Evolutionary conservation across 2,888 invertebrate genomes (phyloP).

Genomic region (Dryococelus australis): DNA sequence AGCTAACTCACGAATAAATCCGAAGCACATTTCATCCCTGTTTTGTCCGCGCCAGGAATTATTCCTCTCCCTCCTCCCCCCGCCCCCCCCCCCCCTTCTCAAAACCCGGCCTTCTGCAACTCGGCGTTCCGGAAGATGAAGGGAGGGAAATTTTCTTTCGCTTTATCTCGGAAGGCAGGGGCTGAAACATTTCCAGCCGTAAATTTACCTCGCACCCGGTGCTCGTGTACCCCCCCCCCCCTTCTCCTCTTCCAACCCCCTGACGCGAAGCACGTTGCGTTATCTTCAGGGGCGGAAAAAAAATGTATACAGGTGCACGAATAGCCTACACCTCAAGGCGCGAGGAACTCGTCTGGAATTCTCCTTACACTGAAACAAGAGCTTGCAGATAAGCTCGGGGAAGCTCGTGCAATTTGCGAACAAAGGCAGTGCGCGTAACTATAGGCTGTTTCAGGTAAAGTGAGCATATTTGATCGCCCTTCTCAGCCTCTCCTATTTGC

Average conservation of each 20-base stretch:
- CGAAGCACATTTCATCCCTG: constrained; percentile 1
- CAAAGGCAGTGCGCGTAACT: too few species aligned
- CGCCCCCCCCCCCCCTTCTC: background rate
- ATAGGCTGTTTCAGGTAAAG: too few species aligned
- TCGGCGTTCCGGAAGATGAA: background rate
- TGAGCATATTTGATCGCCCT: too few species aligned
- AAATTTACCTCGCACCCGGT: background rate
- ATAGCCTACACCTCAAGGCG: background rate
- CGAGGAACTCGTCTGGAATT: background rate
- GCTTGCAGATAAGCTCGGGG: background rate
- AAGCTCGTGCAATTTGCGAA: background rate
- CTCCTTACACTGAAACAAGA: background rate
- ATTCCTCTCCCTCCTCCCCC: background rate
- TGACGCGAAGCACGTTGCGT: background rate
- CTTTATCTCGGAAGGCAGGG: background rate
- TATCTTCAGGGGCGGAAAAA: background rate
- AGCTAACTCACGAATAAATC: background rate
- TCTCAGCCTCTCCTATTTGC: too few species aligned
- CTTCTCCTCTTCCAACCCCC: background rate
- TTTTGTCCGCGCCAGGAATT: constrained; percentile 1
- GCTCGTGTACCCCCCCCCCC: too few species aligned
- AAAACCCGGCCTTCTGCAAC: background rate
- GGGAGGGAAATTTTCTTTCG: constrained; percentile 16
- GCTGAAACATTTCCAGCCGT: background rate
- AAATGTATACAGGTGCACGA: background rate